These are phyloP conservation scores for Nesoenas mayeri DNA, from an alignment of 2,113 vertebrate species.

Conservation along the genomic window DNA sequence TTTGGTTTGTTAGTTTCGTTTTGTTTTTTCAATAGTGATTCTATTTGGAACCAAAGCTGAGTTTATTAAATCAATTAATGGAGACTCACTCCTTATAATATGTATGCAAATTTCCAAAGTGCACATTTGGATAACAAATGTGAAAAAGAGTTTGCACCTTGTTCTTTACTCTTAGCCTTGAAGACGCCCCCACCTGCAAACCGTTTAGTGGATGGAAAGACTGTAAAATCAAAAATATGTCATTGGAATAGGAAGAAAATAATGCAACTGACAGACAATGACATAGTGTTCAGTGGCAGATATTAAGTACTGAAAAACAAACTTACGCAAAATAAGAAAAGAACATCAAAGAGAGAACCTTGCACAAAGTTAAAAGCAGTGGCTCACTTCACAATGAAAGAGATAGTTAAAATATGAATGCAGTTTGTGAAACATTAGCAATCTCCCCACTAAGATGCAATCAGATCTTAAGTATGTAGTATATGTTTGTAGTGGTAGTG, in stretches of 20 bases:
- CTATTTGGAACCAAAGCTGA: not conserved
- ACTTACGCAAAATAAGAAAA: slow-evolving; percentile 68
- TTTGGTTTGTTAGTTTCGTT: no score
- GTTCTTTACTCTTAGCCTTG: not conserved
- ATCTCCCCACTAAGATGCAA: not conserved
- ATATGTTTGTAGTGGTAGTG: slow-evolving; percentile 5
- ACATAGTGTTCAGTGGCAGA: slow-evolving; percentile 52
- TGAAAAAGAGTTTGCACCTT: not conserved
- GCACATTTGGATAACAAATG: not conserved
- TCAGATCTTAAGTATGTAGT: not conserved
- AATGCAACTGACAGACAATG: slow-evolving; percentile 53
- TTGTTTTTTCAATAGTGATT: not conserved
- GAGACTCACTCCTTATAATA: not conserved
- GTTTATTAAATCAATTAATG: not conserved
- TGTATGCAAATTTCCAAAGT: not conserved
- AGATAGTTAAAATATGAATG: slow-evolving; percentile 54
- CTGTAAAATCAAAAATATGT: slow-evolving; percentile 42
- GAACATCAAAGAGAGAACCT: slow-evolving; percentile 59
- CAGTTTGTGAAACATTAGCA: slow-evolving; percentile 55
- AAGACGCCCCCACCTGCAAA: not conserved
- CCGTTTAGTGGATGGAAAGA: not conserved
- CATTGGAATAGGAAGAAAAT: slow-evolving; percentile 41
- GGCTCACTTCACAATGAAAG: slow-evolving; percentile 56
- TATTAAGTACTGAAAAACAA: slow-evolving; percentile 57
- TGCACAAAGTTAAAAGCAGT: slow-evolving; percentile 55